These are phyloP conservation scores for Hipposideros armiger DNA, from an alignment of 2,113 vertebrate genomes.

Conservation along the genomic window DNA sequence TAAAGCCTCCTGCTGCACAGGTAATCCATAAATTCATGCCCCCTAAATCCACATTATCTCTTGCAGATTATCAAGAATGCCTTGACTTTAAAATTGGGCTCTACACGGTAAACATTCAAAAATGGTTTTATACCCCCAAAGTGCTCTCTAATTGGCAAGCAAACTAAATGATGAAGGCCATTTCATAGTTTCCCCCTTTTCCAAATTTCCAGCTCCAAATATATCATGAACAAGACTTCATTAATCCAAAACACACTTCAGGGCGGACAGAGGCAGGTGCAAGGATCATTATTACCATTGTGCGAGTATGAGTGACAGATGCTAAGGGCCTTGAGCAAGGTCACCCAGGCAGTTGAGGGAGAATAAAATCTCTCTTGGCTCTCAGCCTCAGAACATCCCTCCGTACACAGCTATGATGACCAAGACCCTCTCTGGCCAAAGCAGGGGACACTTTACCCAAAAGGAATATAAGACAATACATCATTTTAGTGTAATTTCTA, in stretches of 20 bases:
- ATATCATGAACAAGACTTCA: background rate
- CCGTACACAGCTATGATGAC: background rate
- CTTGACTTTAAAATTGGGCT: background rate
- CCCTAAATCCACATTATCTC: background rate
- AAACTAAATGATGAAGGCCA: background rate
- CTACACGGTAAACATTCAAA: background rate
- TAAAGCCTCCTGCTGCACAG: background rate
- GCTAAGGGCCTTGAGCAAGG: background rate
- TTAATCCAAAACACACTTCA: background rate
- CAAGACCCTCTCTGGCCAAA: background rate
- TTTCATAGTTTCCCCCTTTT: background rate
- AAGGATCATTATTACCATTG: background rate
- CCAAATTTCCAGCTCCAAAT: background rate
- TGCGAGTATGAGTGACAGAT: background rate
- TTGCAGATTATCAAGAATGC: accelerated
- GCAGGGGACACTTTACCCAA: background rate
- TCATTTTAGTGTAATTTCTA: background rate
- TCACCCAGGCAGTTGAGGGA: background rate
- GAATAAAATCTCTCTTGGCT: background rate
- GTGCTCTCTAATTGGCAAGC: background rate
- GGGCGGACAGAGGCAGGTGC: background rate
- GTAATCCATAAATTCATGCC: background rate
- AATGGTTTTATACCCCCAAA: background rate
- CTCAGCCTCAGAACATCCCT: background rate
- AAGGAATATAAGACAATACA: background rate